Base-by-base conservation (phyloP, 2,113 vertebrate species). In the Ceuthmochares aereus region DNA sequence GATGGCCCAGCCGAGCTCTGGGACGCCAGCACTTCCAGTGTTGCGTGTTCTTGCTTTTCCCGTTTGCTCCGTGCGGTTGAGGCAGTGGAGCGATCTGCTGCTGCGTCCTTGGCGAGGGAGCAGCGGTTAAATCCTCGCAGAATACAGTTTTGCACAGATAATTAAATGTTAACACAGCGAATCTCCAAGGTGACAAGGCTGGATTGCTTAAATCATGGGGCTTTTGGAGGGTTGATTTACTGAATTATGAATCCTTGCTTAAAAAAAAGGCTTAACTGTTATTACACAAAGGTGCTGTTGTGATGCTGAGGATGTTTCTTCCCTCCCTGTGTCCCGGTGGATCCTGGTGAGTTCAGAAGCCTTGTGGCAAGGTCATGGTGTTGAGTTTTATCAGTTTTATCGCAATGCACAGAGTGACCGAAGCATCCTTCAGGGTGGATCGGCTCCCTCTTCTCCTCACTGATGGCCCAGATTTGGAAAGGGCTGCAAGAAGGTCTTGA, bases 381-480 rank as follows among this genome's bases (percentile, higher is more conserved):
- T 27, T 0, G 2, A 25, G 43, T 19, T 37, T 32, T 22, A 5
- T 3, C 6, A 37, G 18, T 30, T 17, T 59, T 7, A 3, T n/a
- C 0, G 0, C 21, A 23, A 19, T 9, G 2, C 9, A 5, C 10
- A 1, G 11, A 30, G 43, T 22, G 19, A 9, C 21, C 7, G 51
- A 20, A 54, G 72, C 25, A 30, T 54, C 56, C n/a, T 54, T 40
- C 20, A 3, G 5, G 27, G 36, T 19, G 20, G 49, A 49, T 25
- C 1, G 30, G 66, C 22, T 66, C 37, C 27, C 32, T 37, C 26
- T 22, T 52, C 68, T 9, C 68, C 19, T 34, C 5, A 6, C 47
- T 21, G 4, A n/a, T 4, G 3, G 47, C 47, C 25, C 9, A 6
- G n/a, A 10, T 36, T 36, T 69, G 47, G 52, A 14, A 54, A 29